Percentiles rank a stretch among this genome's conserved stretches.
phyloP scores from a whole-genome alignment of 1,140 invertebrate species.

The Drosophila lini region DNA sequence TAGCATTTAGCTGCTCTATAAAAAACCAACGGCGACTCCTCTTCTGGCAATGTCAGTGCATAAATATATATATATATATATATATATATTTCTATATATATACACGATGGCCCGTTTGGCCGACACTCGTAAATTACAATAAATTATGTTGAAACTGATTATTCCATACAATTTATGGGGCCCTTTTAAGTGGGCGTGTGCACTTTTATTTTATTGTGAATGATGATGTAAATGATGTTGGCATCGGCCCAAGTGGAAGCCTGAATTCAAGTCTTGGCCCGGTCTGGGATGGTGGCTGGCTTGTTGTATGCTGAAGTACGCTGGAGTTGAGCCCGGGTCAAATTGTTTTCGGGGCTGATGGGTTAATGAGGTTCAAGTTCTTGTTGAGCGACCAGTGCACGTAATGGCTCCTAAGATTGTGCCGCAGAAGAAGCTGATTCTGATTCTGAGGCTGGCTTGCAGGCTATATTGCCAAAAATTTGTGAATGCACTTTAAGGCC shows the following conservation, averaged over 20 bases:
- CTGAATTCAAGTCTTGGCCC: conserved; percentile 22
- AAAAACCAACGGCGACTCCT: conserved; percentile 55
- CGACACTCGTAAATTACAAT: conserved; percentile 82
- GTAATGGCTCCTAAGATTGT: conserved; percentile 45
- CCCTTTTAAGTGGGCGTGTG: conserved; percentile 81
- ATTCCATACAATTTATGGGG: conserved; percentile 81
- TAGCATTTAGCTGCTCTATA: conserved; percentile 79
- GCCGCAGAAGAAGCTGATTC: conserved; percentile 42
- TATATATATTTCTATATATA: conserved; percentile 27
- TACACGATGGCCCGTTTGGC: conserved; percentile 58
- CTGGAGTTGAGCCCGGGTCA: conserved; percentile 68
- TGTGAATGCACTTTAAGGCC: conserved; percentile 19
- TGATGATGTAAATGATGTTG: conserved; percentile 82
- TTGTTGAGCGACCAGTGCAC: conserved; percentile 45
- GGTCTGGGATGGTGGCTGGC: conserved; percentile 21
- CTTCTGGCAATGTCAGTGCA: conserved; percentile 67
- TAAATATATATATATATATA: conserved; percentile 11
- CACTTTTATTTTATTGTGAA: conserved; percentile 83
- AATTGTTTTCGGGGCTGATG: conserved; percentile 68
- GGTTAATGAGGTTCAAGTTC: conserved; percentile 70
- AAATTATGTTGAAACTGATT: conserved; percentile 83
- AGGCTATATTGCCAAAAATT: conserved; percentile 1
- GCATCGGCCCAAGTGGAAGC: conserved; percentile 43
- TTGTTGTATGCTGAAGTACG: conserved; percentile 13
- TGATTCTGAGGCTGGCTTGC: conserved; percentile 1